These are phyloP conservation scores for Criorhina ranunculi DNA, from an alignment of 2,888 invertebrate species.

Conservation along the genomic window DNA sequence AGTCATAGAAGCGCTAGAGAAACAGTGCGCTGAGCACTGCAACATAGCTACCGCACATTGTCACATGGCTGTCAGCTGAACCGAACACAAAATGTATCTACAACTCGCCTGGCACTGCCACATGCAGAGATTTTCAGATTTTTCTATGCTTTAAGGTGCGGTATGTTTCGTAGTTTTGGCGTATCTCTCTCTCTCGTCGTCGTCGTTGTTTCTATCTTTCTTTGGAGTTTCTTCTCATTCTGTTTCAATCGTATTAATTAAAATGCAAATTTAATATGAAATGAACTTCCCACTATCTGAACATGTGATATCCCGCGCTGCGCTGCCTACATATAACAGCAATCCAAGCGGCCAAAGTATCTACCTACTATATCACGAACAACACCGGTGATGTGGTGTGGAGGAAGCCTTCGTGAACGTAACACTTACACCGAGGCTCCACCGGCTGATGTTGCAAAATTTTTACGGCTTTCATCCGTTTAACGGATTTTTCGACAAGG, in stretches of 20 bases:
- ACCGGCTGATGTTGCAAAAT: background rate
- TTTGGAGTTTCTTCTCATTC: background rate
- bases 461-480: background rate
- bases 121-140: slow-evolving; percentile 42
- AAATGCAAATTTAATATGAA: slow-evolving; percentile 72
- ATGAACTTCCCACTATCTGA: slow-evolving; percentile 71
- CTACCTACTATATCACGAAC: slow-evolving; percentile 39
- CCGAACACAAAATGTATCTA: slow-evolving; percentile 28
- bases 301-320: slow-evolving; percentile 44
- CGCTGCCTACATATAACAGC: slow-evolving; percentile 27
- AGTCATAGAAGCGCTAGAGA: slow-evolving; percentile 41
- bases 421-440: slow-evolving; percentile 36
- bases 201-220: background rate
- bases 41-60: slow-evolving; percentile 51
- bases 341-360: slow-evolving; percentile 23
- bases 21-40: slow-evolving; percentile 29
- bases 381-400: slow-evolving; percentile 16
- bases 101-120: slow-evolving; percentile 26
- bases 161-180: slow-evolving; percentile 36
- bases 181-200: slow-evolving; percentile 16
- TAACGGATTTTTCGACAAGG: slow-evolving; percentile 20
- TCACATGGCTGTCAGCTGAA: slow-evolving; percentile 62
- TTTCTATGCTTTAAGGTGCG: slow-evolving; percentile 64
- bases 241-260: slow-evolving; percentile 63
- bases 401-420: slow-evolving; percentile 56